Base-by-base conservation (phyloP, 2,113 vertebrate genomes). In the Caracal caracal region DNA sequence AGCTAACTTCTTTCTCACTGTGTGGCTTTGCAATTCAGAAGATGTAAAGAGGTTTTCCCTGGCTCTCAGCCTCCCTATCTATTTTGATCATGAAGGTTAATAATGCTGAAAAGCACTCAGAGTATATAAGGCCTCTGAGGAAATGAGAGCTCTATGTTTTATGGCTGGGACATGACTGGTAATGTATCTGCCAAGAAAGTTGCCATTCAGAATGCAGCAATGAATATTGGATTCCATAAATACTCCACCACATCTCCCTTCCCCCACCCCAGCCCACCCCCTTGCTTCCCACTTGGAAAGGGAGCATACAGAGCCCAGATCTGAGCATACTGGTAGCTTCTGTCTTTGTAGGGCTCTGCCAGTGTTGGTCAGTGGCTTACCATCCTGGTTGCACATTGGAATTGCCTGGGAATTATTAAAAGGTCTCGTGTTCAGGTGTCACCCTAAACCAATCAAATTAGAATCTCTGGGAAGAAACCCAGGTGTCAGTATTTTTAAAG, bases 81-180 rank as follows among this genome's bases (percentile, higher is more conserved):
- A 96, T 95, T 98, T 97, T 98, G 95, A 97, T 98, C 95, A 97
- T 96, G 88, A 95, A 97, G 92, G 94, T 98, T 98, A 98, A 98
- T 97, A 98, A 98, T 84, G 97, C 97, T 98, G 97, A 97, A 98
- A 98, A 98, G 90, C 90, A 97, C 95, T 95, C 93, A 94, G 94
- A 96, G 94, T 97, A 90, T 94, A 93, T 97, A 97, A 98, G 95
- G 94, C 93, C 1, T 7, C 93, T 63, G 95, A 97, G 94, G 95
- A 98, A 98, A 98, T 95, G 97, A 98, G 94, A 97, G 70, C 93
- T 96, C 75, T 98, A 63, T 96, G 96, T 98, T 98, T 97, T 98
- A 97, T 97, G 97, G 66, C 94, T 96, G 93, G 65, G 95, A 97
- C 82, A 97, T 97, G 97, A 98, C 95, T 95, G 47, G 96, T 96